phyloP scores from a whole-genome alignment of 2,113 vertebrate species.

The Galbula dea region DNA sequence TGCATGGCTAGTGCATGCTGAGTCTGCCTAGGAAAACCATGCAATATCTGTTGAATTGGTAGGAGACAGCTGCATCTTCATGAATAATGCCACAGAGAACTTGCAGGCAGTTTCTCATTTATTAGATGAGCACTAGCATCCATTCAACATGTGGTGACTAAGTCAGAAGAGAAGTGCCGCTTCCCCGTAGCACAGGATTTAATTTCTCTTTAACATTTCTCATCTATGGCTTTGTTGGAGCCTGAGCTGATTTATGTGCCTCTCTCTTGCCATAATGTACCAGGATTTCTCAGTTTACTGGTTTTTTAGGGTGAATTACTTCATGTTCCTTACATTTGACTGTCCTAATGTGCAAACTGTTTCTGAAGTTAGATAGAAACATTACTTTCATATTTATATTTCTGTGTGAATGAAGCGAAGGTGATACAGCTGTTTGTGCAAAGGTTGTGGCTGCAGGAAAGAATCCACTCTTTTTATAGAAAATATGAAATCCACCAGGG shows the following conservation, averaged over 20 bases:
- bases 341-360: background rate
- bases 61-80: background rate
- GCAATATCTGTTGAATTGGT: background rate
- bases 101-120: background rate
- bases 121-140: background rate
- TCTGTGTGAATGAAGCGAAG: conserved; percentile 1
- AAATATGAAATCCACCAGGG: background rate
- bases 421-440: conserved; percentile 8
- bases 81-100: background rate
- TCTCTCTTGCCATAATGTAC: background rate
- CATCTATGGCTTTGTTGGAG: background rate
- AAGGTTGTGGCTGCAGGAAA: conserved; percentile 7
- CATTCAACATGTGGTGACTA: background rate
- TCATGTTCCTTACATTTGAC: background rate
- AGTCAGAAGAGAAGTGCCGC: background rate
- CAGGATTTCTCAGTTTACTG: background rate
- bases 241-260: background rate
- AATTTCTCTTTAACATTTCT: background rate
- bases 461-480: conserved; percentile 13
- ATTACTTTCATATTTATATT: conserved; percentile 11
- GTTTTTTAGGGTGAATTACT: background rate
- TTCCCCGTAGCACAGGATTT: background rate
- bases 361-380: background rate
- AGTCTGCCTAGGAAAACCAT: background rate
- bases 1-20: background rate